Evolutionary conservation across 2,888 invertebrate genomes (phyloP), one percentile per base, ranked within the genome.

Genomic region (Chydorus sphaericus): DNA sequence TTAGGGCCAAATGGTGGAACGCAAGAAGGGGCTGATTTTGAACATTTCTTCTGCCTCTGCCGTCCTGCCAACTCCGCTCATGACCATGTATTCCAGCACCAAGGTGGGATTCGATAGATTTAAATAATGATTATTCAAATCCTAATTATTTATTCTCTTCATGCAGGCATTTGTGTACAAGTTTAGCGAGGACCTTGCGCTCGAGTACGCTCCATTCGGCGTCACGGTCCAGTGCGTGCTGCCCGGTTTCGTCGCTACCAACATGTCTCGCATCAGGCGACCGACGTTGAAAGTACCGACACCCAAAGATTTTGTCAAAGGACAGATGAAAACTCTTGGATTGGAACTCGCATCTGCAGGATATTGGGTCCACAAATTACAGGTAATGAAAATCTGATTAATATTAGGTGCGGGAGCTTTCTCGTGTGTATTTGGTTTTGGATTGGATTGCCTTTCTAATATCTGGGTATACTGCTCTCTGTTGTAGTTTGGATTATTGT

Each of bases 21-120:
- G 83, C 54, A 77, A 81, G 2, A 75, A 76, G 54, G 93, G 93
- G 0, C 89, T 90, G 0, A 78, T 94, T 51, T 85, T 94, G 20
- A 92, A 92, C 67, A 78, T 94, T 23, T 89, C 92, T 0, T 92
- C 92, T 0, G 87, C 87, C 3, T 83, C 91, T 0, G 90, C 90
- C 68, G 71, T 85, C 54, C 84, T 86, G 67, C 90, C 93, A 0
- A 69, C 90, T 59, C 91, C 93, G 0, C 73, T 88, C 50, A 86
- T 92, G 85, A 81, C 89, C 0, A 83, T 91, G 0, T 94, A 94
- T 68, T 85, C 87, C 1, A 92, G 93, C 1, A 83, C 86, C 3
- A 93, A 93, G 77, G 84, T 52, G 20, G 33, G 23, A 4, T n/a
- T 6, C 14, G 5, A n/a, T n/a, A n/a, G n/a, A n/a, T n/a, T n/a